phyloP scores from a whole-genome alignment of 2,888 invertebrate genomes.

The Agrilus mali region DNA sequence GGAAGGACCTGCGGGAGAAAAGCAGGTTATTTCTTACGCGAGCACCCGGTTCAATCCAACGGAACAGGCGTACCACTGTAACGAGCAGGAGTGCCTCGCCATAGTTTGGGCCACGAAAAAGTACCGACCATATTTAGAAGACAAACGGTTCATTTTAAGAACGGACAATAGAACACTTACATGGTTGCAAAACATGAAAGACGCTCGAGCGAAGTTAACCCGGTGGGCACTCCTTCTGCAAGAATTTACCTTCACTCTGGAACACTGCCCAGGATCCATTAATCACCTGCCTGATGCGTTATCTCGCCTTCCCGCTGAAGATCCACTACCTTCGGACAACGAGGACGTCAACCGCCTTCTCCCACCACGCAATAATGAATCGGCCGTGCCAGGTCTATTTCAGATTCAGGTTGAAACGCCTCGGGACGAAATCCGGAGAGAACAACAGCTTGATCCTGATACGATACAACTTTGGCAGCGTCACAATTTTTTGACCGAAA shows the following conservation, averaged over 20 bases:
- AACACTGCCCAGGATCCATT: constrained; percentile 14
- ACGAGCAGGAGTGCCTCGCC: no score
- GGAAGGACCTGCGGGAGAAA: neutral
- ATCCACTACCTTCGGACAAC: neutral
- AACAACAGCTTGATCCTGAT: no score
- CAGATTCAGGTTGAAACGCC: neutral
- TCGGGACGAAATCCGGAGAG: no score
- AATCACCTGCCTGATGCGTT: constrained; percentile 14
- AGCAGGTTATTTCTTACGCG: constrained; percentile 11
- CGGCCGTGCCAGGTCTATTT: neutral
- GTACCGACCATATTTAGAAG: neutral
- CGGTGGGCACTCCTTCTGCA: constrained; percentile 13
- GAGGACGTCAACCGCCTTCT: neutral
- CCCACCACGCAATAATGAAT: neutral
- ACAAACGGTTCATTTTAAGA: neutral
- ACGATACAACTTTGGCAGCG: no score
- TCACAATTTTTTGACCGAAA: no score
- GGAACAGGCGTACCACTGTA: constrained; percentile 12
- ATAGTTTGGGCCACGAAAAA: constrained; percentile 14
- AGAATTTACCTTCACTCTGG: constrained; percentile 12
- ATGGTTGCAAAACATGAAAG: constrained; percentile 11
- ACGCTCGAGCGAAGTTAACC: constrained; percentile 8
- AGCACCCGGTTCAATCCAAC: constrained; percentile 9
- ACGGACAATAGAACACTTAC: constrained; percentile 15
- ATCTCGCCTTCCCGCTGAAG: constrained; percentile 7